Base-by-base conservation (phyloP, 2,888 invertebrate species). In the Oegoconia quadripuncta region DNA sequence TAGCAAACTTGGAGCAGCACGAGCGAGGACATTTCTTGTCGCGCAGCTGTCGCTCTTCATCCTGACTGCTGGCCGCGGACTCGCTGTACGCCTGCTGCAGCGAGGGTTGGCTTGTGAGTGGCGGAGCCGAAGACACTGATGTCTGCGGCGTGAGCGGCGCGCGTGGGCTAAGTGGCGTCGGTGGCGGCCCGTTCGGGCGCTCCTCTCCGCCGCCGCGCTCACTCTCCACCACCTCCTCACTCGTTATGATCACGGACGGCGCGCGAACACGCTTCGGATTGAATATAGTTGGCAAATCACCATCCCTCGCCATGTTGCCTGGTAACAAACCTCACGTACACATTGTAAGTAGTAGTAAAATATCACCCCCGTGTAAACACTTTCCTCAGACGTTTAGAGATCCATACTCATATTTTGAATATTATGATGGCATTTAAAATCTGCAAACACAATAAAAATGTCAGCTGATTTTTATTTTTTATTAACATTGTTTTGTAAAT, bases 1-100 rank as follows among this genome's bases (percentile, higher is more conserved):
- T 92, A 46, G 95, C 95, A 63, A 93, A 91, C 67, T 92, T 92
- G 34, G 95, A 95, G 77, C 95, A 95, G 70, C 95, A 92, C 22
- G 93, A 92, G 51, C 92, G 90, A 39, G 92, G 92, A 69, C 95
- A 95, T 43, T 73, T 77, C 46, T 84, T 87, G 40, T 84, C 84
- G 16, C 80, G 74, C 23, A 77, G 49, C 53, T 86, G 84, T 3
- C 86, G 79, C 64, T 90, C 90, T 57, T 91, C 91, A 62, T 90
- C 90, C 61, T 91, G 91, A 61, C 90, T 91, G 57, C 91, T 91
- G 47, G 86, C 87, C 48, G 89, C 90, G 3, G 82, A 90, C 48
- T 87, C 87, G 42, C 86, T 87, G 46, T 71, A 86, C 0, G 84
- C 79, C 45, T 87, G 87, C 64, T 86, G 87, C 22, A 87, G 65